Base-by-base conservation (phyloP, 1,140 invertebrate genomes). In the Lucilia cuprina region DNA sequence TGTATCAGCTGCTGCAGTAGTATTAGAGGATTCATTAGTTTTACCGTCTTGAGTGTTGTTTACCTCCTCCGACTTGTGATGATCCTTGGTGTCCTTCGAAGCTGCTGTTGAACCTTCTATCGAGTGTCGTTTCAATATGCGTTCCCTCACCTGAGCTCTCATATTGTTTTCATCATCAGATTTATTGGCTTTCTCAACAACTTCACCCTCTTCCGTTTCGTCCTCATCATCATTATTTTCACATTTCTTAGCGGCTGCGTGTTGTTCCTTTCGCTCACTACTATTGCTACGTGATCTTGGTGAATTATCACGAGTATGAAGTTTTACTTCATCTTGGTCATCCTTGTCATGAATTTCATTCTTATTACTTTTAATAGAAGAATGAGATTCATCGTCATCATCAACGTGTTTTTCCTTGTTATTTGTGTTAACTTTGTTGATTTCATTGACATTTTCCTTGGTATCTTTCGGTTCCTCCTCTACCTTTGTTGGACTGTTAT, bases 61-160 rank as follows among this genome's bases (percentile, higher is more conserved):
- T 80, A 80, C 77, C 77, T 80, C 77, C 77, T 84, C 47, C 49
- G n/a, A 30, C 60, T 65, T 77, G 21, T 55, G 74, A 50, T 84
- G 17, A 55, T 50, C 74, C 19, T 60, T 84, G 77, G 55, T 25
- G 60, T 74, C 82, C 8, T 17, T 83, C 5, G 65, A 10, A 70
- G 21, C n/a, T 25, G 65, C 19, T 60, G 55, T 60, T 60, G 55
- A 60, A 60, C 65, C 65, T 70, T 70, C 65, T 41, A 19, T 0
- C 13, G 49, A 17, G 49, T 50, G 14, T 55, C 49, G 34, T 25
- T 82, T 82, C 13, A 65, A 41, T 5, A 25, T 50, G 19, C 21
- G 25, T 70, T 70, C 82, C 41, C n/a, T 65, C 12, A 74, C 65
- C 65, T 70, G n/a, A 70, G 65, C 2, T 70, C 65, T 70, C n/a